phyloP scores from a whole-genome alignment of 2,888 invertebrate genomes.

The Pachymerium ferrugineum region DNA sequence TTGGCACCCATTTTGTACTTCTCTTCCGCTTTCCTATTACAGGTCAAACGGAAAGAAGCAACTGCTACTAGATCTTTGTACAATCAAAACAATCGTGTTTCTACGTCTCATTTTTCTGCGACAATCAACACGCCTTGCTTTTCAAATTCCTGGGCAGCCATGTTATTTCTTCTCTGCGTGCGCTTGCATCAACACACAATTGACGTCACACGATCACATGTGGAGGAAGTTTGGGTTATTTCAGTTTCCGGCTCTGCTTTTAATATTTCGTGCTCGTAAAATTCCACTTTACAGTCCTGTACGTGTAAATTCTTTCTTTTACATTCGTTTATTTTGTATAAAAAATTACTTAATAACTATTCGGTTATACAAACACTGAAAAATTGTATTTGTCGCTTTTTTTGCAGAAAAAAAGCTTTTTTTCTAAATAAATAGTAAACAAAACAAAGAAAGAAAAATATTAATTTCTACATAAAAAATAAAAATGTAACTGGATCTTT shows the following conservation, averaged over 20 bases:
- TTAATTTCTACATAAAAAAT: too few species aligned
- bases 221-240: background rate
- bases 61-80: background rate
- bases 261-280: too few species aligned
- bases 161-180: conserved; percentile 17
- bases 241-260: background rate
- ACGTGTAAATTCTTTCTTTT: too few species aligned
- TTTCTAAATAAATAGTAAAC: too few species aligned
- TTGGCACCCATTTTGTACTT: conserved; percentile 29
- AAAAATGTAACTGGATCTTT: too few species aligned
- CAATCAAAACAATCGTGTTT: background rate
- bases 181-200: background rate
- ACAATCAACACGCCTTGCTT: background rate
- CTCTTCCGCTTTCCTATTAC: background rate
- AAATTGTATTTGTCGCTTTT: too few species aligned
- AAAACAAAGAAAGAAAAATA: too few species aligned
- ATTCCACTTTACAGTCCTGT: too few species aligned
- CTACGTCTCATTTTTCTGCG: background rate
- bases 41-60: background rate
- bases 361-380: too few species aligned
- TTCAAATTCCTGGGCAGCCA: conserved; percentile 25
- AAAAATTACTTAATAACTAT: too few species aligned
- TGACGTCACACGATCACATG: background rate
- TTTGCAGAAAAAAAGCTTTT: too few species aligned
- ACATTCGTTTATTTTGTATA: too few species aligned